Base-by-base conservation (phyloP, 2,888 invertebrate genomes). In the Eledona agricola region DNA sequence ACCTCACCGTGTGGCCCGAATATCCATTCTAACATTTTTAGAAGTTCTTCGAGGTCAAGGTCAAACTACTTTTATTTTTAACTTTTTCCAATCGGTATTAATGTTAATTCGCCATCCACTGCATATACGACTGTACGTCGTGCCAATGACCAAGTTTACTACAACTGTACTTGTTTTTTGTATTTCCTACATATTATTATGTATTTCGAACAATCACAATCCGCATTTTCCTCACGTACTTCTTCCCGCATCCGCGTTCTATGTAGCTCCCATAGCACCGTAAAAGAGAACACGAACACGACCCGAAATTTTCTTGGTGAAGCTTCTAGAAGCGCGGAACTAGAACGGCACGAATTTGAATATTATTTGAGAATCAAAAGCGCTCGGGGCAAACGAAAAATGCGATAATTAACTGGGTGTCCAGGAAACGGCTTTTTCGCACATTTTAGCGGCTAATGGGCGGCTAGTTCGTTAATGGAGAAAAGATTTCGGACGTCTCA, bases 1-100 rank as follows among this genome's bases (percentile, higher is more conserved):
- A 46, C 50, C 55, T 55, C 58, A 56, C 58, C 55, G 57, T 60
- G 62, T 60, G 63, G 64, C 63, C 65, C 65, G 66, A 64, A 66
- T 67, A 66, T 60, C 60, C 62, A 64, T 64, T 67, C 66, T 65
- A 66, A 67, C 66, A 61, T 62, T 65, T 64, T 63, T 58, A 59
- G 57, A 59, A 60, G 59, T 60, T 62, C 65, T 62, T 62, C 55
- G 63, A 61, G 65, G 65, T 66, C 66, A 66, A 66, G 66, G 65
- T 64, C 57, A 68, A 68, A 61, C 64, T 68, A 70, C 70, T 70
- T 67, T 70, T 70, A 69, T 68, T 69, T 69, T 68, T 69, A 69
- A 68, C 67, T 69, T 66, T 66, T 66, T 63, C 67, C 62, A 63
- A 60, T 59, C 51, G 56, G 51, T 55, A 57, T 50, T 60, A 58